These are phyloP conservation scores for Pseudomyrmex sp. DNA, from an alignment of 1,140 invertebrate genomes.

Conservation along the genomic window DNA sequence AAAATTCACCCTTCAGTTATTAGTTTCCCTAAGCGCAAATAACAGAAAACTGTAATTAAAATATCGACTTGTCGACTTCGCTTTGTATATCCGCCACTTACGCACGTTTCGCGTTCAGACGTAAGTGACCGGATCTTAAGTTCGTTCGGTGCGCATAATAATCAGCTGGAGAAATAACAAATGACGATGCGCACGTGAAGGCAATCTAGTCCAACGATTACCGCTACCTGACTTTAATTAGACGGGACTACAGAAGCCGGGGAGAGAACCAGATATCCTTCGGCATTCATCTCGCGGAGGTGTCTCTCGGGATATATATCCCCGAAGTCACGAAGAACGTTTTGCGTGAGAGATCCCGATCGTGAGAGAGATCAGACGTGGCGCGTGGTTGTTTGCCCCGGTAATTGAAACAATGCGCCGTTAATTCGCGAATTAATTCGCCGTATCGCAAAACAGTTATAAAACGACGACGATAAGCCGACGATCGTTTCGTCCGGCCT, in stretches of 20 bases:
- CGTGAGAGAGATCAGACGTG: slow-evolving; percentile 43
- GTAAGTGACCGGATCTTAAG: not conserved
- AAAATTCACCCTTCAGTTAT: not conserved
- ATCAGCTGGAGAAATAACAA: slow-evolving; percentile 44
- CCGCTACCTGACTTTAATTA: slow-evolving; percentile 57
- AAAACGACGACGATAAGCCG: slow-evolving; percentile 20
- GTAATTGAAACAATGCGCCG: slow-evolving; percentile 36
- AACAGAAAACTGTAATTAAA: not conserved
- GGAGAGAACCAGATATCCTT: slow-evolving; percentile 36
- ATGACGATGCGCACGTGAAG: slow-evolving; percentile 41
- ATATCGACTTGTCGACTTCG: slow-evolving; percentile 9
- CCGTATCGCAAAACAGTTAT: slow-evolving; percentile 41
- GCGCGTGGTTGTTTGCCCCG: not conserved
- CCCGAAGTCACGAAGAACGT: slow-evolving; percentile 53
- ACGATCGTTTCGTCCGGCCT: not conserved
- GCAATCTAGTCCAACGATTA: slow-evolving; percentile 43
- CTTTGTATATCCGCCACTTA: slow-evolving; percentile 3
- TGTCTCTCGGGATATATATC: slow-evolving; percentile 41
- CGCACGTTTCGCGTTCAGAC: not conserved
- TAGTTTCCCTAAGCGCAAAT: not conserved
- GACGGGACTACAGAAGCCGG: not conserved
- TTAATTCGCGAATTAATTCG: slow-evolving; percentile 60
- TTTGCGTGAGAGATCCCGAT: slow-evolving; percentile 58
- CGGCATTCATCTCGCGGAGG: slow-evolving; percentile 33
- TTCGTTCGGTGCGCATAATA: slow-evolving; percentile 27